Evolutionary conservation across 2,113 vertebrate genomes (phyloP).

Genomic region (Arenaria interpres): DNA sequence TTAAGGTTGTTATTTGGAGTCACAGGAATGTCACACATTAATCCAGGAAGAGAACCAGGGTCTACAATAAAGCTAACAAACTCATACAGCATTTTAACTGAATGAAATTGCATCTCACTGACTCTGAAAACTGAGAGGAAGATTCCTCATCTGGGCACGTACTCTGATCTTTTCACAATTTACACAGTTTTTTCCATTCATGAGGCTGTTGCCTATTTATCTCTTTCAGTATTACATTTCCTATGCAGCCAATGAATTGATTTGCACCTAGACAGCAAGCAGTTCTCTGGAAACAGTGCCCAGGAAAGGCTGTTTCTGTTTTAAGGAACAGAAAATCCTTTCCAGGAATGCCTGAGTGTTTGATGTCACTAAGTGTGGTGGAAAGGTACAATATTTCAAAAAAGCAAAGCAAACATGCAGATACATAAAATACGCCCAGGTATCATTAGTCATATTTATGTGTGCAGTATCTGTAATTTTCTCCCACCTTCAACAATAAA

Average conservation of each 20-base stretch:
- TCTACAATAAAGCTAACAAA: background rate
- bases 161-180: background rate
- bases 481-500: background rate
- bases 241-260: background rate
- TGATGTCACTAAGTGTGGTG: background rate
- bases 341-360: background rate
- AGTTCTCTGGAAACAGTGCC: background rate
- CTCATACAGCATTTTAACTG: background rate
- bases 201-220: background rate
- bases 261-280: background rate
- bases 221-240: background rate
- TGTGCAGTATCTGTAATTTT: background rate
- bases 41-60: background rate
- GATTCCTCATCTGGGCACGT: background rate
- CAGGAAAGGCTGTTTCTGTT: background rate
- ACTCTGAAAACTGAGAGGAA: background rate
- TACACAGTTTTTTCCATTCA: background rate
- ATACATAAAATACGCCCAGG: background rate
- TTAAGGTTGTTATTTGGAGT: background rate
- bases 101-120: background rate
- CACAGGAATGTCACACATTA: background rate
- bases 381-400: background rate
- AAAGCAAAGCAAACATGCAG: background rate
- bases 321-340: conserved; percentile 7
- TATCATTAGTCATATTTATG: background rate